Base-by-base conservation (phyloP, 2,888 invertebrate species). In the Carcina quercana region DNA sequence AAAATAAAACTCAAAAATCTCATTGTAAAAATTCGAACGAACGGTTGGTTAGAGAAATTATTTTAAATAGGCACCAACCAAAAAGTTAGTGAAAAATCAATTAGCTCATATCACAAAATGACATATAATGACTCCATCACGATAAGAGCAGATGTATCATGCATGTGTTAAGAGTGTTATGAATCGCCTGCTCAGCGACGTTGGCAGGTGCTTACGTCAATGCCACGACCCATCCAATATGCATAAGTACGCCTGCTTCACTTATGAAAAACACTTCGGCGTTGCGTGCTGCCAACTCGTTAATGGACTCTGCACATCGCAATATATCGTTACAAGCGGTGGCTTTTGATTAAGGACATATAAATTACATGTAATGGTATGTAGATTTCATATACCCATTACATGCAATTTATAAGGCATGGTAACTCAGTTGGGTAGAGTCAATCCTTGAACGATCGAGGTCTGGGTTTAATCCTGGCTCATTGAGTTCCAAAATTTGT, bases 191-290 rank as follows among this genome's bases (percentile, higher is more conserved):
- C 52, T 50, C 38, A 35, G 42, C 45, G 44, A 49, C 49, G 50
- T 50, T 58, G 52, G 51, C 59, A 54, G 54, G 56, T 58, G 55
- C 55, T 60, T 58, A 50, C 49, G 51, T 50, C 52, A 51, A 50
- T 50, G 56, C 44, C 45, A 53, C 44, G 51, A 56, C 53, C 50
- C 55, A 67, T 71, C 58, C 66, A 71, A 59, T 67, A 71, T 71
- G 64, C 69, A 66, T 64, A 62, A 65, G 60, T n/a, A n/a, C n/a
- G n/a, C 57, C 50, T 47, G 50, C 57, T 50, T 55, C 51, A 53
- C 56, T 60, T 59, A 56, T 57, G 59, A 69, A 65, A 69, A 68
- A 69, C 53, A 51, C 55, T 54, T 64, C 52, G 50, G 47, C 47
- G 45, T 58, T 48, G 57, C 59, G 53, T 59, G 53, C 48, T 49